These are phyloP conservation scores for Lithobates pipiens DNA, from an alignment of 2,797 vertebrate genomes.

Conservation along the genomic window DNA sequence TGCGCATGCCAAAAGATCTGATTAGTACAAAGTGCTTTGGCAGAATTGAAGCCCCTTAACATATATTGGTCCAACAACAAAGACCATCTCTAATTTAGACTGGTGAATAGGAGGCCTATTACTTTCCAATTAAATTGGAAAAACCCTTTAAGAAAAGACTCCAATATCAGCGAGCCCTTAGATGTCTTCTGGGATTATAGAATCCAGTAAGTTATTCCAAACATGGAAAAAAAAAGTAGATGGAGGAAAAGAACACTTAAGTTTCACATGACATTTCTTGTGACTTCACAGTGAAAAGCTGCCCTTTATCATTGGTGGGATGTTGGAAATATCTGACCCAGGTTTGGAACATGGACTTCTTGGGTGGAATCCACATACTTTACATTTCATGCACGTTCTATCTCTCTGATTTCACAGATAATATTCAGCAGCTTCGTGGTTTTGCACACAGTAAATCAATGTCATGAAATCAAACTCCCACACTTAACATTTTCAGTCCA, in stretches of 20 bases:
- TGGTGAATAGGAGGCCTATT: too few species aligned
- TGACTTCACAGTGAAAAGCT: conserved; percentile 16
- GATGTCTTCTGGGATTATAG: not conserved
- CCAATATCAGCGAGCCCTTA: not conserved
- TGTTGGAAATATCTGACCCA: conserved; percentile 46
- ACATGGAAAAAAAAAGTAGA: conserved; percentile 3
- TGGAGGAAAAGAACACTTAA: conserved; percentile 10
- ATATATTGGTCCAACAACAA: too few species aligned
- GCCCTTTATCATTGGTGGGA: conserved; percentile 12
- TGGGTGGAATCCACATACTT: conserved; percentile 43
- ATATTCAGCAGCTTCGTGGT: not conserved
- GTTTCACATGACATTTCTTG: conserved; percentile 35
- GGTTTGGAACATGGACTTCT: conserved; percentile 9
- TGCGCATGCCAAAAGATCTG: too few species aligned
- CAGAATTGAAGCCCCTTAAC: not conserved
- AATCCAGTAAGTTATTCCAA: not conserved
- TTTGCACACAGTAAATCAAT: conserved; percentile 29
- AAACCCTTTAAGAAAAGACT: too few species aligned
- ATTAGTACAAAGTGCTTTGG: too few species aligned
- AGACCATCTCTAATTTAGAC: too few species aligned
- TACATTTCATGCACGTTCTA: conserved; percentile 3
- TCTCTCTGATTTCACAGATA: conserved; percentile 31
- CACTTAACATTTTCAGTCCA: conserved; percentile 9
- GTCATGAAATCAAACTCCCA: conserved; percentile 32
- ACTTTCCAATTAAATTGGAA: too few species aligned